phyloP scores from a whole-genome alignment of 2,797 vertebrate species.

The Sebastiscus albofasciatus region DNA sequence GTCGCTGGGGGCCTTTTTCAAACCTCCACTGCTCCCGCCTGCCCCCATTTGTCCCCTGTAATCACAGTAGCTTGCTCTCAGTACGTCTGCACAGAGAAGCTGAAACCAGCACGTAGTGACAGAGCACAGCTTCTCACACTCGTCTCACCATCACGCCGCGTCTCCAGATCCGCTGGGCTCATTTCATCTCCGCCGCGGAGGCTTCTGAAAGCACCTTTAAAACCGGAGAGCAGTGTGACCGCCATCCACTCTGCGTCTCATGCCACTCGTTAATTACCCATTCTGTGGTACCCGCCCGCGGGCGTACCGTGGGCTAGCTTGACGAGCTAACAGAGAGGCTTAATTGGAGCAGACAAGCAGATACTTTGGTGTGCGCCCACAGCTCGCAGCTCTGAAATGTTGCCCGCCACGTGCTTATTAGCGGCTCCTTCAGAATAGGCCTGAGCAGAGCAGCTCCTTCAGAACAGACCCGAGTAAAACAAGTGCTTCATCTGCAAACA shows the following conservation, averaged over 20 bases:
- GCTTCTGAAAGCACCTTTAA: slow-evolving; percentile 20
- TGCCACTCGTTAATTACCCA: slow-evolving; percentile 55
- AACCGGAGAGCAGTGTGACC: slow-evolving; percentile 24
- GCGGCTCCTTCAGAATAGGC: background rate
- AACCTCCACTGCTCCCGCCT: slow-evolving; percentile 3
- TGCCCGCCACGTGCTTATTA: slow-evolving; percentile 25
- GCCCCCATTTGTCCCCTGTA: background rate
- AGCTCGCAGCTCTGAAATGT: slow-evolving; percentile 31
- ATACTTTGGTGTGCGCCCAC: slow-evolving; percentile 32
- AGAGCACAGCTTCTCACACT: background rate
- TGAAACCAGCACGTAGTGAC: background rate
- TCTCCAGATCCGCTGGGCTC: background rate
- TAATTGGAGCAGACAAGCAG: slow-evolving; percentile 67
- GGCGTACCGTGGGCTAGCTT: slow-evolving; percentile 23
- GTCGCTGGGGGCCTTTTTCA: slow-evolving; percentile 13
- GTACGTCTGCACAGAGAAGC: background rate
- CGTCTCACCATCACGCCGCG: background rate
- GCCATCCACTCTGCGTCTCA: slow-evolving; percentile 22
- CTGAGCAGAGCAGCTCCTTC: background rate
- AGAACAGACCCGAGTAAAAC: background rate
- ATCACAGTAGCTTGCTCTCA: background rate
- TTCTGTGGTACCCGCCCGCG: slow-evolving; percentile 30
- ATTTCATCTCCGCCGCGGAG: background rate
- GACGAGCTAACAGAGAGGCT: slow-evolving; percentile 45
- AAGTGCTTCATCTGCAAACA: slow-evolving; percentile 1